Conservation (phyloP, 2,888 invertebrate species). For the Drosophila nr. perissopoda region DNA sequence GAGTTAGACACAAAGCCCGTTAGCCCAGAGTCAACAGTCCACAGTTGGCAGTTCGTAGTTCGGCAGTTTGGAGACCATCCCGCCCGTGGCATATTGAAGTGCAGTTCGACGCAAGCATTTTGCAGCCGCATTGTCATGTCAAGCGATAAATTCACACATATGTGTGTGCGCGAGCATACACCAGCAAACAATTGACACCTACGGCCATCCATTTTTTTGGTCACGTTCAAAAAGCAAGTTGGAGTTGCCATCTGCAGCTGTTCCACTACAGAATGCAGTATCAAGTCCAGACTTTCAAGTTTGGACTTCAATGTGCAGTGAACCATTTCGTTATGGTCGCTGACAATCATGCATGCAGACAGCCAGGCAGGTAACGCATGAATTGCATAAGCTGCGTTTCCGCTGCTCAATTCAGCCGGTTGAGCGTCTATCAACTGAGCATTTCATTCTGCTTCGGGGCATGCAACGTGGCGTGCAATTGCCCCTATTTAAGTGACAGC, state of each 20-base stretch:
- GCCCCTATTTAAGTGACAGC: conserved; percentile 50
- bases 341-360: conserved; percentile 32
- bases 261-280: conserved; percentile 18
- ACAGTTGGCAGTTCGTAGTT: conserved; percentile 14
- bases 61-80: conserved; percentile 29
- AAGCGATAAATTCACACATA: conserved; percentile 80
- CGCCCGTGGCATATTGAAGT: conserved; percentile 75
- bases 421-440: conserved; percentile 50
- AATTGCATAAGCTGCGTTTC: conserved; percentile 64
- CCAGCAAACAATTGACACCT: conserved; percentile 81
- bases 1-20: conserved; percentile 27
- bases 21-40: conserved; percentile 20
- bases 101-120: conserved; percentile 78
- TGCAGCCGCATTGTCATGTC: conserved; percentile 82
- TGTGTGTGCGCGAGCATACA: conserved; percentile 49
- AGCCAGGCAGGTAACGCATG: conserved; percentile 30
- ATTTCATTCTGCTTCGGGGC: conserved; percentile 16
- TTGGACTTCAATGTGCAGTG: conserved; percentile 60
- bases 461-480: conserved; percentile 26
- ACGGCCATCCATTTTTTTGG: conserved; percentile 67
- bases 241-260: conserved; percentile 66
- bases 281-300: conserved; percentile 16
- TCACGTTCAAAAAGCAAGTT: conserved; percentile 72
- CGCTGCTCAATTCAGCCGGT: conserved; percentile 48
- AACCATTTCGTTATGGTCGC: conserved; percentile 73